Evolutionary conservation across 2,888 invertebrate genomes (phyloP).

Genomic region (Nematopogon swammerdamellus): DNA sequence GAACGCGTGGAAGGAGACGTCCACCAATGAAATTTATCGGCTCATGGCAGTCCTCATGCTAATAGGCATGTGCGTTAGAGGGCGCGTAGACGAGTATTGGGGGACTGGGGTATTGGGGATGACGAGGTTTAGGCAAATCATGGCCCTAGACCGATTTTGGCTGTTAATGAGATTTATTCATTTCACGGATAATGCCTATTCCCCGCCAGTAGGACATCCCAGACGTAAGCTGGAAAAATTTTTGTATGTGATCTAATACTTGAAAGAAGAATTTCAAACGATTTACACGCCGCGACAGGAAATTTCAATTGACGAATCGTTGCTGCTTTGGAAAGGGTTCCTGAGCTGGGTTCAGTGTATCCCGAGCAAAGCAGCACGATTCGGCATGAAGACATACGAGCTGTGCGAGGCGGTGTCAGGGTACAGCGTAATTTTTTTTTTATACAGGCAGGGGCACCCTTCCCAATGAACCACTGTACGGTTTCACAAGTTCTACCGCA

Average conservation of each 20-base stretch:
- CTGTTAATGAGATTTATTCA: conserved; percentile 10
- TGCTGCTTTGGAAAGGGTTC: conserved; percentile 12
- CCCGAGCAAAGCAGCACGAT: conserved; percentile 13
- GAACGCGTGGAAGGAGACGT: conserved; percentile 5
- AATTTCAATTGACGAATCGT: conserved; percentile 5
- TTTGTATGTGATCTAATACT: conserved; percentile 4
- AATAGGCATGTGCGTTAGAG: conserved; percentile 3
- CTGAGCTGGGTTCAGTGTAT: conserved; percentile 7
- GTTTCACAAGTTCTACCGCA: neutral
- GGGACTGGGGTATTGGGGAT: conserved; percentile 11
- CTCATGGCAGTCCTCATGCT: conserved; percentile 3
- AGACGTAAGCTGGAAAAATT: conserved; percentile 4
- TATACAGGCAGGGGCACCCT: conserved; percentile 5
- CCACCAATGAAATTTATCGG: conserved; percentile 4
- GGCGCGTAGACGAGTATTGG: conserved; percentile 12
- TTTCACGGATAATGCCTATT: conserved; percentile 13
- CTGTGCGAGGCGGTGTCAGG: conserved; percentile 6
- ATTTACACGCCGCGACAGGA: conserved; percentile 2
- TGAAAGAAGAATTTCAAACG: conserved; percentile 5
- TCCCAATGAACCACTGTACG: neutral
- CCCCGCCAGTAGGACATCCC: conserved; percentile 4
- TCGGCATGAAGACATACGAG: conserved; percentile 7
- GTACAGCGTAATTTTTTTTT: conserved; percentile 5
- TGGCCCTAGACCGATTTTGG: conserved; percentile 10
- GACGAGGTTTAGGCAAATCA: conserved; percentile 10